A percentile compares a stretch with the other conserved stretches of the same genome.
Evolutionary conservation across 2,113 vertebrate species (phyloP).

Genomic region (Anoplopoma fimbria): DNA sequence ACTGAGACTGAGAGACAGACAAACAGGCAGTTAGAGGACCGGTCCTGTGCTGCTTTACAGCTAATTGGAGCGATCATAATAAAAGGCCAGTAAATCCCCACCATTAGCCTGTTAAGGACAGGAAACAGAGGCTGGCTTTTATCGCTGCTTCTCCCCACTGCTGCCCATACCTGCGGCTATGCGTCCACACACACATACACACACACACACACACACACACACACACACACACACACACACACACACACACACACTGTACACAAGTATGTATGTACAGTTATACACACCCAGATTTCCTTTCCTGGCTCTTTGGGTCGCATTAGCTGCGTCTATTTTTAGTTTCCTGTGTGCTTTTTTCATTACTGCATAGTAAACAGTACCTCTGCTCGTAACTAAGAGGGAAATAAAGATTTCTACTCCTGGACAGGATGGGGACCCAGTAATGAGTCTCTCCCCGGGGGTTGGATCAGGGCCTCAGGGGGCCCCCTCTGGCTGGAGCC

Average conservation of each 20-base stretch:
- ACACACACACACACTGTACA: conserved; percentile 24
- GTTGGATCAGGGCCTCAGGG: conserved; percentile 23
- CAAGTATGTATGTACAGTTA: conserved; percentile 20
- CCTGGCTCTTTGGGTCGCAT: conserved; percentile 49
- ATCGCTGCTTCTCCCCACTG: conserved; percentile 53
- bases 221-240: conserved; percentile 17
- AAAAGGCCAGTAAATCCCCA: conserved; percentile 78
- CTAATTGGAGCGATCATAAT: conserved; percentile 78
- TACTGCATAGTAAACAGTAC: conserved; percentile 61
- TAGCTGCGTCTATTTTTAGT: conserved; percentile 67
- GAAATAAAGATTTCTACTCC: conserved; percentile 62
- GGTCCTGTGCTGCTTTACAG: conserved; percentile 60
- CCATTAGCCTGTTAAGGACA: conserved; percentile 74
- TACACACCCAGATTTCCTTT: conserved; percentile 55
- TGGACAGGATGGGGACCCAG: conserved; percentile 48
- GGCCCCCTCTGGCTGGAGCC: conserved; percentile 26
- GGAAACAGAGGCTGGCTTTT: conserved; percentile 77
- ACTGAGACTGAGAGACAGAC: conserved; percentile 41
- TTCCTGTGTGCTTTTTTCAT: conserved; percentile 61
- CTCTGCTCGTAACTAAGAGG: conserved; percentile 45
- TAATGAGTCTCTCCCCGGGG: conserved; percentile 58
- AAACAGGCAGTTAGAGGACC: conserved; percentile 38
- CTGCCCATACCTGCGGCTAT: conserved; percentile 57
- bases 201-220: conserved; percentile 27
- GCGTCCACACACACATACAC: conserved; percentile 30